Base-by-base conservation (phyloP, 1,140 invertebrate genomes). In the Papilio polyxenes region DNA sequence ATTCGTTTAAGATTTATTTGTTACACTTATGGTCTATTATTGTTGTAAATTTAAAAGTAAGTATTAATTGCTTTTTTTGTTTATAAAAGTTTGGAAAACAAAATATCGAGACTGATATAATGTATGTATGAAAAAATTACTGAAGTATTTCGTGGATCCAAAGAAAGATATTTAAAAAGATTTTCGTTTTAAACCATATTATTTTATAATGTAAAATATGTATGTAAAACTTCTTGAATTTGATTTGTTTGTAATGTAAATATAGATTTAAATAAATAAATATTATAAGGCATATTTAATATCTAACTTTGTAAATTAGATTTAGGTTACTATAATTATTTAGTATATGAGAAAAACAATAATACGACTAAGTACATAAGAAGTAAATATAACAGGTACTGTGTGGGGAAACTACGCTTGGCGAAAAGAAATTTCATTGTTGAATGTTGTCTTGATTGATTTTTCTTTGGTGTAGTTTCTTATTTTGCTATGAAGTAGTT, bases 351-450 rank as follows among this genome's bases (percentile, higher is more conserved):
- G 65, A 37, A 31, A 69, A 69, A 69, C 65, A 69, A 77, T 83
- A 74, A 17, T 56, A 81, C 81, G 80, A 83, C 82, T 82, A 74
- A 87, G 77, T 59, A n/a, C 56, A 59, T 83, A 82, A 80, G 84
- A 87, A 86, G 81, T 86, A 80, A 86, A 87, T 85, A 87, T 89
- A 89, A 87, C 90, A 91, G 88, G 89, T 85, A 93, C 89, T 89
- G 91, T 92, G 91, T 92, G 93, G 93, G 92, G 93, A 94, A 94
- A 94, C 93, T 94, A 94, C 93, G 93, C 93, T 94, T 94, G 89
- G 90, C 90, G 85, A 91, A 91, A 76, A 89, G 89, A 88, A 87
- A 90, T 91, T 94, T 90, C 89, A 91, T 88, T 89, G 82, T 91
- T 90, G 85, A 85, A 92, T 86, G 91, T 91, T 92, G 91, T 92